Conservation (phyloP, 2,113 vertebrate species). For the Promerops cafer region DNA sequence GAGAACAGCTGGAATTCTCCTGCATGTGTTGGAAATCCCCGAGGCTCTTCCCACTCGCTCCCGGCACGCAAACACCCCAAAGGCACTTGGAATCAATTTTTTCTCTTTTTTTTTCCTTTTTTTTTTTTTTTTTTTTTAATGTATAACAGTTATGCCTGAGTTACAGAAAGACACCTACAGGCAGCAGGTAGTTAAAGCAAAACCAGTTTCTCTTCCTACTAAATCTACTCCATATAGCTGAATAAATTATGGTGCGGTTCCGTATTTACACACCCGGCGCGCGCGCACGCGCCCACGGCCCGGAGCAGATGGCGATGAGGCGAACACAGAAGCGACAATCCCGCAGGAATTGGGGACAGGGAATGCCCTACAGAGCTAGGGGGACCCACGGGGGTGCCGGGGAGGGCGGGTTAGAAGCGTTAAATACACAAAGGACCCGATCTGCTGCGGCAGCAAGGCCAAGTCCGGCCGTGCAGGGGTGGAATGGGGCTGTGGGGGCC, state of each 20-base stretch:
- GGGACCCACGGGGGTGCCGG: slow-evolving; percentile 74
- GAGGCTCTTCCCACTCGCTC: neutral
- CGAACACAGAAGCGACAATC: slow-evolving; percentile 81
- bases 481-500: neutral
- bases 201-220: slow-evolving; percentile 89
- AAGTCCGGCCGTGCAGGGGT: neutral
- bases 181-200: slow-evolving; percentile 98
- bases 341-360: slow-evolving; percentile 67
- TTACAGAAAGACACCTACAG: slow-evolving; percentile 99
- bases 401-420: slow-evolving; percentile 76
- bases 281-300: neutral
- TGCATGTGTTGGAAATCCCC: accelerated
- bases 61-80: neutral
- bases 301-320: slow-evolving; percentile 76
- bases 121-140: slow-evolving; percentile 82
- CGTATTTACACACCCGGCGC: slow-evolving; percentile 82
- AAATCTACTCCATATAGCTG: slow-evolving; percentile 97
- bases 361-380: slow-evolving; percentile 71
- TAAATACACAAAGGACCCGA: slow-evolving; percentile 66
- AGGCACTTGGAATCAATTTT: neutral
- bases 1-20: neutral
- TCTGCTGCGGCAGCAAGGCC: neutral
- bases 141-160: slow-evolving; percentile 98
- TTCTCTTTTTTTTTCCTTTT: neutral
- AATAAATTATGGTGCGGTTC: slow-evolving; percentile 99